Base-by-base conservation (phyloP, 2,113 vertebrate genomes). In the Ariopsis seemanni region DNA sequence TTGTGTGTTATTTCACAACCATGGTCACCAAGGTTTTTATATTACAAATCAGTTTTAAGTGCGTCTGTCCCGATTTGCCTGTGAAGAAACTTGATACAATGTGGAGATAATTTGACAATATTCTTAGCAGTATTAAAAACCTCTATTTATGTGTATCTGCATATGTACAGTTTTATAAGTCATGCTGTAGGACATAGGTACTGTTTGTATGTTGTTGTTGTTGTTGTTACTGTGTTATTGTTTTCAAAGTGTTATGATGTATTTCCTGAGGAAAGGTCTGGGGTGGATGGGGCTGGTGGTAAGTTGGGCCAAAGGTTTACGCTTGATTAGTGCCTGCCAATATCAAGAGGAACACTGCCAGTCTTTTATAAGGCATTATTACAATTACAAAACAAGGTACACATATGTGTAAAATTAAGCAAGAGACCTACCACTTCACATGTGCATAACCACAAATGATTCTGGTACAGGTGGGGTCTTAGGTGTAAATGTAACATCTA, bases 301-400 rank as follows among this genome's bases (percentile, higher is more conserved):
- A 42, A 7, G 52, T 7, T 1, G 89, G 92, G 91, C 91, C 91
- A 91, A 94, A 97, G 96, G 95, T 97, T 96, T 95, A 97, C 99
- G 98, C 97, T 97, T 99, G 99, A 98, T 95, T 96, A 96, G 92
- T 93, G 90, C 97, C 96, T 92, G 94, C 94, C 91, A 91, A 93
- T 86, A 75, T 92, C 91, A 95, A 92, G 92, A 93, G 90, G 92
- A 94, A 93, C 94, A 95, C 97, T 95, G 95, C 95, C 96, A 96
- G 93, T 92, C 93, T 93, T 93, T 92, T 92, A 91, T 93, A 96
- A 93, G 95, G 90, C 93, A 94, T 93, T 91, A 92, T 93, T 65
- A 91, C 78, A 89, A 22, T 42, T 42, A 4, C 42, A 62, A 62
- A 53, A 53, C 7, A 53, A 10, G 52, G 91, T 92, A 91, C 94